Percentiles rank a stretch among this genome's conserved stretches.
Conservation (phyloP, 2,113 vertebrate genomes). For the Psophia crepitans region DNA sequence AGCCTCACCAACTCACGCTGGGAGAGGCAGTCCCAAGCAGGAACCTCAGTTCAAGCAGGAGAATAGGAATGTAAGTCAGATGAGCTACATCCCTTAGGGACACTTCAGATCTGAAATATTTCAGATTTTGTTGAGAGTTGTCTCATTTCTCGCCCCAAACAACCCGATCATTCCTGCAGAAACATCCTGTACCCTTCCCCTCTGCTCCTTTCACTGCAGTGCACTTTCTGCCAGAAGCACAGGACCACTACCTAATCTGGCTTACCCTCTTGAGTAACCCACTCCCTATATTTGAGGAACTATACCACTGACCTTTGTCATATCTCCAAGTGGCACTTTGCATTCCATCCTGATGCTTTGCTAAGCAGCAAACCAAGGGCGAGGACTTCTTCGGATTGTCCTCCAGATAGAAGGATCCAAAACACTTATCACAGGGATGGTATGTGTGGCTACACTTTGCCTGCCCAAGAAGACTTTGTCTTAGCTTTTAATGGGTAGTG, state of each 20-base stretch:
- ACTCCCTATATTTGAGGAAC: not conserved
- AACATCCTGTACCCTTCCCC: not conserved
- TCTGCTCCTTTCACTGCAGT: not conserved
- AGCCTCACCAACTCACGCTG: not conserved
- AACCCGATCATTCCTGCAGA: not conserved
- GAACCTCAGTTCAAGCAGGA: not conserved
- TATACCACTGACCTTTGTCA: not conserved
- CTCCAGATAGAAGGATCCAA: not conserved
- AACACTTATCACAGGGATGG: not conserved
- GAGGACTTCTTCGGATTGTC: not conserved
- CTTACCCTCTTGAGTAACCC: not conserved
- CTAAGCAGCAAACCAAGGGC: not conserved
- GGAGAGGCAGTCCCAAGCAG: not conserved
- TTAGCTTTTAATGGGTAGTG: not conserved
- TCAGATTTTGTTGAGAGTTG: not conserved
- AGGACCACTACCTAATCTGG: not conserved
- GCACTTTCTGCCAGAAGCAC: not conserved
- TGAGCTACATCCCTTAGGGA: not conserved
- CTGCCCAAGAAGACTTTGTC: not conserved
- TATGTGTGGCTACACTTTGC: not conserved
- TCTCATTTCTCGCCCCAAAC: not conserved
- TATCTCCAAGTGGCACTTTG: conserved; percentile 36
- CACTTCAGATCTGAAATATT: not conserved
- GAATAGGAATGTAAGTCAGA: not conserved
- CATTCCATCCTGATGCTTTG: conserved; percentile 16